Evolutionary conservation across 2,888 invertebrate genomes (phyloP).

Genomic region (Cheilosia variabilis): DNA sequence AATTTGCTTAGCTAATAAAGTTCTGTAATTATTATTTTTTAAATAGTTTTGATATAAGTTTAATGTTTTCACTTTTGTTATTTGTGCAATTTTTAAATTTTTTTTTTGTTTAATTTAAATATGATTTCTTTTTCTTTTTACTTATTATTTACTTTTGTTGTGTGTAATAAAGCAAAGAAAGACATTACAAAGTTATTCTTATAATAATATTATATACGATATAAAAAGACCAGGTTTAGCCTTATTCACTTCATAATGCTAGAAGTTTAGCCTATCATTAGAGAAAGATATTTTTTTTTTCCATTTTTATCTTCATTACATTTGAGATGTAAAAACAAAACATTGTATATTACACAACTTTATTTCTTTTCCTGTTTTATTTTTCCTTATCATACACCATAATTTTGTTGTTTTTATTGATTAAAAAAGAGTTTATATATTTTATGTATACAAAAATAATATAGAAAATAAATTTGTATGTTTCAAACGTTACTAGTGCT

Average conservation of each 20-base stretch:
- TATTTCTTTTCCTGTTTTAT: slow-evolving; percentile 43
- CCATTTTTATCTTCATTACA: slow-evolving; percentile 54
- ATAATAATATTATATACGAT: slow-evolving; percentile 32
- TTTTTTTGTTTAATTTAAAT: slow-evolving; percentile 53
- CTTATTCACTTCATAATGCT: slow-evolving; percentile 67
- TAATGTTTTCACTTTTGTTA: slow-evolving; percentile 54
- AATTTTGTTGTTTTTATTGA: slow-evolving; percentile 72
- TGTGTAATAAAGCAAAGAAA: slow-evolving; percentile 70
- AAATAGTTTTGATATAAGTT: slow-evolving; percentile 61
- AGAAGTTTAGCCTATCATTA: slow-evolving; percentile 57
- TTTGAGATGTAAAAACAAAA: slow-evolving; percentile 53
- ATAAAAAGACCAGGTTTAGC: slow-evolving; percentile 60
- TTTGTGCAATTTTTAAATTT: slow-evolving; percentile 65
- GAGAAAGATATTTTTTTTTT: slow-evolving; percentile 49
- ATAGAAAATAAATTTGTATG: slow-evolving; percentile 73
- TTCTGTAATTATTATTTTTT: slow-evolving; percentile 51
- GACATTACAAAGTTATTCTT: slow-evolving; percentile 62
- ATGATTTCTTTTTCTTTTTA: slow-evolving; percentile 29
- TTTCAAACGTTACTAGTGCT: slow-evolving; percentile 72
- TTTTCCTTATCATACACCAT: slow-evolving; percentile 65
- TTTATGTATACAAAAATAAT: slow-evolving; percentile 65
- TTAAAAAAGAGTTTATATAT: slow-evolving; percentile 60
- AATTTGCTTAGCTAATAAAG: slow-evolving; percentile 72
- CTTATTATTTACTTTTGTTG: slow-evolving; percentile 53
- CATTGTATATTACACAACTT: slow-evolving; percentile 70